Conservation (phyloP, 2,888 invertebrate species). For the Lasioglossum calceatum region DNA sequence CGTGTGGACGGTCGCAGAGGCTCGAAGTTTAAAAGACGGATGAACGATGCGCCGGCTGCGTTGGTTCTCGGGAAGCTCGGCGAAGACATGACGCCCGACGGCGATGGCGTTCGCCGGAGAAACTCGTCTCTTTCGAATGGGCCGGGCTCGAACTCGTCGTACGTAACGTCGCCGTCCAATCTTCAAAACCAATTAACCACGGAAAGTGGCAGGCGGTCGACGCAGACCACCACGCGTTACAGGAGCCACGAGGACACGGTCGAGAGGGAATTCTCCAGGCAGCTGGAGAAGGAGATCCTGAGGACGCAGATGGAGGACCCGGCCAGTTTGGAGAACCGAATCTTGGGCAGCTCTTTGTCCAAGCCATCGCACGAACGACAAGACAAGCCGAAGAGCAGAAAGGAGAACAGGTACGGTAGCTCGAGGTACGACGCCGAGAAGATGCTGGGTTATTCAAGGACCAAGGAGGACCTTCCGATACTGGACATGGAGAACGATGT, state of each 20-base stretch:
- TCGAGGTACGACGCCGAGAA: constrained; percentile 76
- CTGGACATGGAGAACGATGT: constrained; percentile 80
- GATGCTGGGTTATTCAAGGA: constrained; percentile 79
- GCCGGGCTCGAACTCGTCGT: background rate
- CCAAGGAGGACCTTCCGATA: constrained; percentile 78
- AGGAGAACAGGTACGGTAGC: constrained; percentile 25
- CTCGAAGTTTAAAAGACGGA: constrained; percentile 58
- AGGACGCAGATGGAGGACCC: constrained; percentile 66
- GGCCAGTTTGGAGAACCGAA: constrained; percentile 64
- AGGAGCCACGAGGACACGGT: constrained; percentile 69
- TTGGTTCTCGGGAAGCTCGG: constrained; percentile 31
- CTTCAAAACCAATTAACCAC: constrained; percentile 58
- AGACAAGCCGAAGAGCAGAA: background rate
- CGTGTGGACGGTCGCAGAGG: constrained; percentile 30
- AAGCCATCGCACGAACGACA: constrained; percentile 16
- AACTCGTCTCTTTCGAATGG: constrained; percentile 6
- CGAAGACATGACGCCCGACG: background rate
- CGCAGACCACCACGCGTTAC: constrained; percentile 53
- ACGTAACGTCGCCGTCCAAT: constrained; percentile 32
- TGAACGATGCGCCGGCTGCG: constrained; percentile 52
- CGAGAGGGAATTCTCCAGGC: constrained; percentile 77
- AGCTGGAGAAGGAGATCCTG: constrained; percentile 77
- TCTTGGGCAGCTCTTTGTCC: constrained; percentile 53
- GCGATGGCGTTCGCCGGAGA: constrained; percentile 4
- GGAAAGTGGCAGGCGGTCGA: constrained; percentile 14